A percentile compares a stretch with the other conserved stretches of the same genome.
Evolutionary conservation across 2,888 invertebrate species (phyloP).

Genomic region (Philhelius pedissequus): DNA sequence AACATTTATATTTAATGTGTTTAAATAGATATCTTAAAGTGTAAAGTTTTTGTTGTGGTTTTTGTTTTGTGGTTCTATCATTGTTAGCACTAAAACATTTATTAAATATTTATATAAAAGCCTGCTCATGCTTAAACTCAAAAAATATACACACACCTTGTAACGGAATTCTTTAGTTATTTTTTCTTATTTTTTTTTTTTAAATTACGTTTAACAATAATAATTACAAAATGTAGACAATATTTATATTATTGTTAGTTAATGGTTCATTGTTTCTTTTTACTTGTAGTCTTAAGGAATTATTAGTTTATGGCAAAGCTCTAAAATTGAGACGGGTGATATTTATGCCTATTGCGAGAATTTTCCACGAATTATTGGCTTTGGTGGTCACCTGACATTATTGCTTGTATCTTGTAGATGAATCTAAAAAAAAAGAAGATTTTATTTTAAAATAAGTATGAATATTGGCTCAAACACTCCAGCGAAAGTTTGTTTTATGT

Average conservation of each 20-base stretch:
- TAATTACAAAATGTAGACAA: slow-evolving; percentile 60
- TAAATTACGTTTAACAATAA: slow-evolving; percentile 24
- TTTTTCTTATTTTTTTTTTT: neutral
- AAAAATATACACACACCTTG: slow-evolving; percentile 57
- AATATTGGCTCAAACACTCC: no score
- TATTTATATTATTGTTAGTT: slow-evolving; percentile 56
- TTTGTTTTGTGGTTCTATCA: slow-evolving; percentile 14
- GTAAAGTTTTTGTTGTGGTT: slow-evolving; percentile 32
- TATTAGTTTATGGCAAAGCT: slow-evolving; percentile 60
- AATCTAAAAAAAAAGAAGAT: slow-evolving; percentile 23
- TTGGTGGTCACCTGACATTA: slow-evolving; percentile 58
- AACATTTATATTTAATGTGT: slow-evolving; percentile 59
- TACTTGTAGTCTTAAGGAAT: slow-evolving; percentile 33
- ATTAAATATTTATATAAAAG: slow-evolving; percentile 57
- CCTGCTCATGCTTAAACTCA: slow-evolving; percentile 62
- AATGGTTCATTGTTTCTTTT: slow-evolving; percentile 27
- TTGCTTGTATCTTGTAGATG: slow-evolving; percentile 51
- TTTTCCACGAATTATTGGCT: slow-evolving; percentile 45
- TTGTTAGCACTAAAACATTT: slow-evolving; percentile 54
- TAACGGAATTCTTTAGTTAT: slow-evolving; percentile 11
- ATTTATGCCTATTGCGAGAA: slow-evolving; percentile 57
- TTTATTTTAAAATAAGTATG: no score
- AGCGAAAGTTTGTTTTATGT: no score
- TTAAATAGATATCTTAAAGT: slow-evolving; percentile 32
- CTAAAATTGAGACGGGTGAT: slow-evolving; percentile 26